Base-by-base conservation (phyloP, 2,113 vertebrate species). In the Holacanthus passer region DNA sequence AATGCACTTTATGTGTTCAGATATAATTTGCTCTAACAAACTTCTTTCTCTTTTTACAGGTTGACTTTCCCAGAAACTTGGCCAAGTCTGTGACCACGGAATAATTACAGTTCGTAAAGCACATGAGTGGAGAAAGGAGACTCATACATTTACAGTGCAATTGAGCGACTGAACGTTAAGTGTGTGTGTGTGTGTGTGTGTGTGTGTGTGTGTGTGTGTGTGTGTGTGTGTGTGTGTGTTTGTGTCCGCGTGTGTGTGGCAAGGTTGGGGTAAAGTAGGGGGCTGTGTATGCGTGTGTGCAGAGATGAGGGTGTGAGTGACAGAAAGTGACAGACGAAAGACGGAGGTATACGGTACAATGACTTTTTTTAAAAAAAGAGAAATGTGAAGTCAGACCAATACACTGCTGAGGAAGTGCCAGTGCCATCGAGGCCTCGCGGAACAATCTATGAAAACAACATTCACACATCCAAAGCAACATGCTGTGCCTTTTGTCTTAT, bases 81-180 rank as follows among this genome's bases (percentile, higher is more conserved):
- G 97, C 98, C 93, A 99, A 99, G 91, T 99, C 98, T 89, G 98
- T 99, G 78, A 99, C 98, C 0, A 97, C 99, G 90, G 97, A 99
- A 88, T 99, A 95, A 95, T 73, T 48, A 16, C 27, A 64, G 16
- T 20, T 48, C 12, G 45, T 22, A 70, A 64, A 84, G 32, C 65
- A 31, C 41, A 75, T 29, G 20, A 81, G 83, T 65, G 43, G 48
- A 83, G 81, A 68, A 47, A 72, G 55, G 62, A 81, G 69, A 31
- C 69, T 63, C 63, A 47, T 43, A 86, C 83, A 87, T 87, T 90
- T 87, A 79, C 70, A 91, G 93, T 95, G 89, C 92, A 94, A 94
- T 93, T 89, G 75, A 85, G 62, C 76, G 86, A 80, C 87, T 75
- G 41, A 76, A 79, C 22, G 19, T 77, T 79, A 1, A 14, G 45